Conservation (phyloP, 2,797 vertebrate species). For the Hypotaenidia philippensis region DNA sequence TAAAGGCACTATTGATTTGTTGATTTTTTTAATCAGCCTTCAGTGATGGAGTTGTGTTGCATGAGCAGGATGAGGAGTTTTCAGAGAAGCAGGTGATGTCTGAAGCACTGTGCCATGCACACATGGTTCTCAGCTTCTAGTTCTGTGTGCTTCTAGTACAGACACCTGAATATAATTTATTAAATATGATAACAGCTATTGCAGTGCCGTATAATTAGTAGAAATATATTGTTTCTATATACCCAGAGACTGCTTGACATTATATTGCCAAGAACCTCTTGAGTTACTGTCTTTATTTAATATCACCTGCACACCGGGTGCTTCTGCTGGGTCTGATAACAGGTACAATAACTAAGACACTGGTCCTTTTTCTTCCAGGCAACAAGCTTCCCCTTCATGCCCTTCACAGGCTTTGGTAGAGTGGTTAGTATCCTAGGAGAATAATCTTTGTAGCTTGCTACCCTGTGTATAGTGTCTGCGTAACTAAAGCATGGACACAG, state of each 20-base stretch:
- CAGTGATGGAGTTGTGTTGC: not conserved
- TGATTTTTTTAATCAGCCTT: constrained; percentile 25
- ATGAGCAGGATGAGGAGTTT: not conserved
- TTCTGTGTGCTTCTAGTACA: not conserved
- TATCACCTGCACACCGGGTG: not conserved
- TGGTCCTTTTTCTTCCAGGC: constrained; percentile 78
- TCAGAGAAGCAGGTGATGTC: not conserved
- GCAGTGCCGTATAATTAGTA: not conserved
- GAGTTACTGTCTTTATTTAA: not conserved
- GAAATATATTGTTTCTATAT: not conserved
- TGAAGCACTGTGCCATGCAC: not conserved
- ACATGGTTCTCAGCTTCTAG: not conserved
- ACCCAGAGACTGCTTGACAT: not conserved
- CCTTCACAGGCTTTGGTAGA: constrained; percentile 81
- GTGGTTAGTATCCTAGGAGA: constrained; percentile 80
- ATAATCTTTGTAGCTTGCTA: not conserved
- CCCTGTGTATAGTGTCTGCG: not conserved
- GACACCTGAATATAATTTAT: not conserved
- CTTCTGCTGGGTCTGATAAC: not conserved
- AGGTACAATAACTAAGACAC: not conserved
- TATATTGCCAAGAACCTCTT: not conserved
- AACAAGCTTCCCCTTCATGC: constrained; percentile 80
- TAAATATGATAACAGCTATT: not conserved
- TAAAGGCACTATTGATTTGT: not conserved
- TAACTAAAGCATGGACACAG: constrained; percentile 30